phyloP scores from a whole-genome alignment of 2,797 vertebrate genomes.

The Sebastiscus tertius region DNA sequence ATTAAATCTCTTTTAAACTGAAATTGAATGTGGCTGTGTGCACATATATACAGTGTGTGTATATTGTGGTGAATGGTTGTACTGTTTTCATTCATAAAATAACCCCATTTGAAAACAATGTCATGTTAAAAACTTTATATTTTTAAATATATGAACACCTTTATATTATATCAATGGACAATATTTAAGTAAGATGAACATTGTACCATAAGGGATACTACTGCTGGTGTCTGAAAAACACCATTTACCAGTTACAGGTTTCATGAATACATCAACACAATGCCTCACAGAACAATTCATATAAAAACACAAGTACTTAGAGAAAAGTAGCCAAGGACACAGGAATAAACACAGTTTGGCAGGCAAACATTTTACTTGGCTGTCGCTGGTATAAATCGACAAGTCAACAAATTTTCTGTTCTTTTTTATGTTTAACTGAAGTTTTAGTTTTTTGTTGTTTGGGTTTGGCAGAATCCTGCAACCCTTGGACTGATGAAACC shows the following conservation, averaged over 20 bases:
- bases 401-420: background rate
- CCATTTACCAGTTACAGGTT: background rate
- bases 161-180: background rate
- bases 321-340: background rate
- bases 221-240: background rate
- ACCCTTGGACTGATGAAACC: background rate
- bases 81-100: slow-evolving; percentile 1
- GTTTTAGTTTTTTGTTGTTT: background rate
- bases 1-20: slow-evolving; percentile 62
- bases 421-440: background rate
- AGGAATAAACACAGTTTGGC: background rate
- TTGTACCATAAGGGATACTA: background rate
- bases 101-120: background rate
- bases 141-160: slow-evolving; percentile 9
- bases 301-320: background rate
- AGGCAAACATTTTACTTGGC: background rate
- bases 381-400: background rate
- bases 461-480: background rate
- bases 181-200: background rate
- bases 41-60: background rate
- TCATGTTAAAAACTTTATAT: background rate
- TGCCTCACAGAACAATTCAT: background rate
- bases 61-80: slow-evolving; percentile 1
- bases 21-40: slow-evolving; percentile 33
- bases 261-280: background rate